Evolutionary conservation across 2,113 vertebrate genomes (phyloP).

Genomic region (Tursiops truncatus): DNA sequence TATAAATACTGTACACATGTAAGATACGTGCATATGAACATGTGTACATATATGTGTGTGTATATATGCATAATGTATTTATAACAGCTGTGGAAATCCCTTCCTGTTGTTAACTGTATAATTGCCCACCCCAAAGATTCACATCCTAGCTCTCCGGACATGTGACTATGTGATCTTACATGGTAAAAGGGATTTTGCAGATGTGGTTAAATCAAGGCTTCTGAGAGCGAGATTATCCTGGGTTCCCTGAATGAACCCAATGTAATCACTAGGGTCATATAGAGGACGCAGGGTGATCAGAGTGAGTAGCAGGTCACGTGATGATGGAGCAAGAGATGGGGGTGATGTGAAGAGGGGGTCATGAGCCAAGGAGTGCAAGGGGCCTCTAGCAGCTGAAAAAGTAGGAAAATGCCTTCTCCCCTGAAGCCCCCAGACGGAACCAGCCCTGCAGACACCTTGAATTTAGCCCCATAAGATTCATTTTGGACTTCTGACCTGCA

Average conservation of each 20-base stretch:
- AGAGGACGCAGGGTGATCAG: not conserved
- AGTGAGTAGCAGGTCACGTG: rapidly evolving
- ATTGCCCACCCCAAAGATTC: not conserved
- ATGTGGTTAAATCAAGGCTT: not conserved
- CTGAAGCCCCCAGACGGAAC: not conserved
- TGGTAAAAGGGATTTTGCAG: not conserved
- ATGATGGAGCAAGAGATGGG: not conserved
- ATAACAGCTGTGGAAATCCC: not conserved
- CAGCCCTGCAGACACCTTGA: not conserved
- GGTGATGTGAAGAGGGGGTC: too few relatives aligned
- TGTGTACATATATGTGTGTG: not conserved
- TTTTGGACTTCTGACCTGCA: not conserved
- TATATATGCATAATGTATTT: not conserved
- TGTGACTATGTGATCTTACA: not conserved
- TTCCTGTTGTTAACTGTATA: not conserved
- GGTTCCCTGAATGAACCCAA: not conserved
- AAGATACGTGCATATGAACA: not conserved
- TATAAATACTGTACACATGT: not conserved
- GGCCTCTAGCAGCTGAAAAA: not conserved
- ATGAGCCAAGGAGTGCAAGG: not conserved
- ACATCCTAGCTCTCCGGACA: not conserved
- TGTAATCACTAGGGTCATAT: rapidly evolving
- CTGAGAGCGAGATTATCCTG: not conserved
- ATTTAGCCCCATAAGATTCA: not conserved
- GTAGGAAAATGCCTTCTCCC: not conserved